These are phyloP conservation scores for Hirtodrosophila trivittata DNA, from an alignment of 2,888 invertebrate species.

Conservation along the genomic window DNA sequence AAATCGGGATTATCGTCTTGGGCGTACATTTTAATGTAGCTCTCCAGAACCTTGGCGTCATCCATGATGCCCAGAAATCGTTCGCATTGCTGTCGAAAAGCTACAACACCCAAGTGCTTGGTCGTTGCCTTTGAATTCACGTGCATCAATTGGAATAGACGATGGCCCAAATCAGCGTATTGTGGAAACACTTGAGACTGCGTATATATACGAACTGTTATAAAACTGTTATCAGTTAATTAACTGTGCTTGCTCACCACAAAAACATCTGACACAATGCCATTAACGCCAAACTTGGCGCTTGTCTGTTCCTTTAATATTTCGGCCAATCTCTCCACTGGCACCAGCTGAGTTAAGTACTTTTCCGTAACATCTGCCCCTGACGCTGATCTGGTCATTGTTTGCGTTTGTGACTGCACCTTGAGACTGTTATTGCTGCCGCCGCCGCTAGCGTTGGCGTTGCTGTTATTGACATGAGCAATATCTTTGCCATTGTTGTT, in stretches of 20 bases:
- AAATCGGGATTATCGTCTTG: conserved; percentile 85
- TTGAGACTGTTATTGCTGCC: conserved; percentile 65
- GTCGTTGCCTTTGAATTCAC: conserved; percentile 86
- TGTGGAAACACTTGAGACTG: conserved; percentile 91
- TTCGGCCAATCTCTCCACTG: conserved; percentile 91
- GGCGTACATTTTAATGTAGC: conserved; percentile 88
- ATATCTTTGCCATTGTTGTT: conserved; percentile 57
- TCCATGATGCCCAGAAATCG: conserved; percentile 86
- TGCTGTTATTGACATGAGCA: conserved; percentile 16
- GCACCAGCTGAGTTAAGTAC: conserved; percentile 87
- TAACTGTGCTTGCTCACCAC: conserved; percentile 72
- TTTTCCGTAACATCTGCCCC: conserved; percentile 88
- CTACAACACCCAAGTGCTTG: conserved; percentile 86
- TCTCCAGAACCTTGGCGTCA: conserved; percentile 87
- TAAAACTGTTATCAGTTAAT: conserved; percentile 53
- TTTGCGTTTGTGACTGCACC: conserved; percentile 68
- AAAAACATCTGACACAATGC: conserved; percentile 87
- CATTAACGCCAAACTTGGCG: conserved; percentile 88
- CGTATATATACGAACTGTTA: conserved; percentile 15
- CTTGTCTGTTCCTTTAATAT: conserved; percentile 88
- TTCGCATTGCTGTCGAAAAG: conserved; percentile 91
- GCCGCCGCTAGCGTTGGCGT: conserved; percentile 20
- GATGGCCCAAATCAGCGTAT: conserved; percentile 89
- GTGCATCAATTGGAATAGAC: conserved; percentile 88
- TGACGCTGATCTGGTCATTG: conserved; percentile 87